Evolutionary conservation across 2,113 vertebrate genomes (phyloP).

Genomic region (Pleuronectes platessa): DNA sequence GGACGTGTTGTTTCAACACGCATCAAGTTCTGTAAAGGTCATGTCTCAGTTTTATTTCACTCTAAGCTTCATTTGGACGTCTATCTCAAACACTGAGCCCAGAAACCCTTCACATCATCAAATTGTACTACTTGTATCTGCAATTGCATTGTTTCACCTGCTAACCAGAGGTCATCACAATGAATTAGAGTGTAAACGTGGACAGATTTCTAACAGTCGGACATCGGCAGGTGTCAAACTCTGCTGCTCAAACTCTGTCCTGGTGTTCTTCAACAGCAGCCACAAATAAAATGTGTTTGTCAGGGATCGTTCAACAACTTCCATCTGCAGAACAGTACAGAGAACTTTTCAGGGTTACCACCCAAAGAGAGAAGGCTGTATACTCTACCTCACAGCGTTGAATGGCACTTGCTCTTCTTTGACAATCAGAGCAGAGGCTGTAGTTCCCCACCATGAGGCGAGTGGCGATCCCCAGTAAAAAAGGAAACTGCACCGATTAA

Average conservation of each 20-base stretch:
- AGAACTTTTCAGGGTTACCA: neutral
- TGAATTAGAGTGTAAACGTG: neutral
- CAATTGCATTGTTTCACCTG: neutral
- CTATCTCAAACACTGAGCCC: neutral
- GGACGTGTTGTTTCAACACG: no score
- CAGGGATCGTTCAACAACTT: neutral
- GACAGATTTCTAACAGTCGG: neutral
- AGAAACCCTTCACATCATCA: neutral
- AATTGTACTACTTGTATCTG: neutral
- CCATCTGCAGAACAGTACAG: neutral
- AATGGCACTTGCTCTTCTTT: neutral
- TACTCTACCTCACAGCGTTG: neutral
- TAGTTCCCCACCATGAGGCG: neutral
- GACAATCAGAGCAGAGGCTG: neutral
- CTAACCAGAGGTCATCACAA: neutral
- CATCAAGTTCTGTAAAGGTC: no score
- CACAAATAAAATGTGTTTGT: no score
- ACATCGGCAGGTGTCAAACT: neutral
- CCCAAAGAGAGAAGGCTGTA: neutral
- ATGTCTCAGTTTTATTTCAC: neutral
- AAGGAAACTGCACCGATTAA: neutral
- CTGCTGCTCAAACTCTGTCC: no score
- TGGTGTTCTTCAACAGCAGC: no score
- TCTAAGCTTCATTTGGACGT: neutral
- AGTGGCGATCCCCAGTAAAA: neutral